A percentile compares a stretch with the other conserved stretches of the same genome.
Evolutionary conservation across 2,113 vertebrate species (phyloP).

Genomic region (Chloebia gouldiae): DNA sequence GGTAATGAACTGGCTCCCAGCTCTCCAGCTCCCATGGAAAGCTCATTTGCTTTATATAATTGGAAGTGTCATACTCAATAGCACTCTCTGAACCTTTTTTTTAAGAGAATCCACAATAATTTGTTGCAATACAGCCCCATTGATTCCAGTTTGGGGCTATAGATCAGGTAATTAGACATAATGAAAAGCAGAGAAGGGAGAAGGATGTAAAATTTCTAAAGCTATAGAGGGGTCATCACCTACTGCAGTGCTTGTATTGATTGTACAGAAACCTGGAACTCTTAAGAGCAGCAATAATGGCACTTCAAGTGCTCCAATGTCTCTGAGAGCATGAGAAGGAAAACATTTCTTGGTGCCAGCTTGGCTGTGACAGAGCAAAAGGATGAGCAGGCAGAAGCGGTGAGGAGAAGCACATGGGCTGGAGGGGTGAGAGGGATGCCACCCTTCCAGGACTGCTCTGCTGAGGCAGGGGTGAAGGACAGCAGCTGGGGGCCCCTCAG

Average conservation of each 20-base stretch:
- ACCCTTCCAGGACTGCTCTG: neutral
- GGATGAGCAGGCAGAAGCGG: neutral
- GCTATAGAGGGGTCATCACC: neutral
- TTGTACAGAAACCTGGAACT: neutral
- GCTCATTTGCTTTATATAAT: conserved; percentile 12
- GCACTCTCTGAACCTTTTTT: conserved; percentile 3
- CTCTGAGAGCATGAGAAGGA: neutral
- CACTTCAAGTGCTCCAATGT: neutral
- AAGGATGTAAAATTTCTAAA: neutral
- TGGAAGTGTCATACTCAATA: conserved; percentile 50
- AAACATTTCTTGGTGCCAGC: neutral
- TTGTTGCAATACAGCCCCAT: conserved; percentile 29
- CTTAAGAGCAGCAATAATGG: neutral
- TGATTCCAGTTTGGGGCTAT: conserved; percentile 44
- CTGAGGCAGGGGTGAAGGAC: neutral
- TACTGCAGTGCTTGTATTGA: neutral
- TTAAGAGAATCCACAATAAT: conserved; percentile 6
- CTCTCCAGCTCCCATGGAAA: neutral
- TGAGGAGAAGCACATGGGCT: accelerated
- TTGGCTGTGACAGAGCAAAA: accelerated
- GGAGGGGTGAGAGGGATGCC: too few species aligned
- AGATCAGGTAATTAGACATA: conserved; percentile 26
- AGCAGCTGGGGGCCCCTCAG: neutral
- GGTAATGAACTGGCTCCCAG: neutral
- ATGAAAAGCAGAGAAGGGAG: neutral